Evolutionary conservation across 1,140 invertebrate genomes (phyloP).

Genomic region (Drosophila tristis): DNA sequence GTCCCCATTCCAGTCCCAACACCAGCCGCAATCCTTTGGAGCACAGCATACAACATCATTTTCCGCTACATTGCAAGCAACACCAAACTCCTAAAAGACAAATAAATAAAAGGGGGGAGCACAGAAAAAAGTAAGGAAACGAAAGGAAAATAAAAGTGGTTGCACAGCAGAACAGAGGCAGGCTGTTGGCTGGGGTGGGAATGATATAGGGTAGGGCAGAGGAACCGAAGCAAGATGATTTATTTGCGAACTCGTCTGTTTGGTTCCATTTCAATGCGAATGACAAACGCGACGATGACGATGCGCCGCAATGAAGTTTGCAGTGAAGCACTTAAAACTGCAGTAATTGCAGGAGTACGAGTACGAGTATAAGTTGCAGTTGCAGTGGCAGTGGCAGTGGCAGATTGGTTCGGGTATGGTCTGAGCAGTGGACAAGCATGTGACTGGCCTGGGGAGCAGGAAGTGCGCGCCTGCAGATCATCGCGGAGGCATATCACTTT

Average conservation of each 20-base stretch:
- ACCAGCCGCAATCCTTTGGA: background rate
- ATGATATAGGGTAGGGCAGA: slow-evolving; percentile 6
- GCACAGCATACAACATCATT: slow-evolving; percentile 67
- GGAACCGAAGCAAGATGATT: slow-evolving; percentile 62
- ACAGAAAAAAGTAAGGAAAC: slow-evolving; percentile 22
- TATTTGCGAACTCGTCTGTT: slow-evolving; percentile 80
- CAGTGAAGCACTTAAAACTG: slow-evolving; percentile 79
- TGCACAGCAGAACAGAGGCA: slow-evolving; percentile 33
- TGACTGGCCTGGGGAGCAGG: slow-evolving; percentile 56
- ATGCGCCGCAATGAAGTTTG: slow-evolving; percentile 78
- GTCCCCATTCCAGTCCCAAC: slow-evolving; percentile 5
- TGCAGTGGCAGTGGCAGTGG: slow-evolving; percentile 20
- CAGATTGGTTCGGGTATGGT: slow-evolving; percentile 8
- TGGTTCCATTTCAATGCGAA: slow-evolving; percentile 75
- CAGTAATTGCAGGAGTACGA: slow-evolving; percentile 67
- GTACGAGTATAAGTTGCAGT: background rate
- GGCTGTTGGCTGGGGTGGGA: slow-evolving; percentile 1
- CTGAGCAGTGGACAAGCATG: slow-evolving; percentile 9
- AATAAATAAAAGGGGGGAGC: slow-evolving; percentile 29
- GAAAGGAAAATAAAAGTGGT: slow-evolving; percentile 43
- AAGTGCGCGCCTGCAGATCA: slow-evolving; percentile 67
- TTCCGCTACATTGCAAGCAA: slow-evolving; percentile 66
- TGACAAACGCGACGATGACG: slow-evolving; percentile 80
- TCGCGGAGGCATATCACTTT: slow-evolving; percentile 63
- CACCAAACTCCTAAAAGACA: slow-evolving; percentile 55